Percentiles rank a stretch among this genome's conserved stretches.
These are phyloP conservation scores for Margarornis squamiger DNA, from an alignment of 2,797 vertebrate species.

Conservation along the genomic window DNA sequence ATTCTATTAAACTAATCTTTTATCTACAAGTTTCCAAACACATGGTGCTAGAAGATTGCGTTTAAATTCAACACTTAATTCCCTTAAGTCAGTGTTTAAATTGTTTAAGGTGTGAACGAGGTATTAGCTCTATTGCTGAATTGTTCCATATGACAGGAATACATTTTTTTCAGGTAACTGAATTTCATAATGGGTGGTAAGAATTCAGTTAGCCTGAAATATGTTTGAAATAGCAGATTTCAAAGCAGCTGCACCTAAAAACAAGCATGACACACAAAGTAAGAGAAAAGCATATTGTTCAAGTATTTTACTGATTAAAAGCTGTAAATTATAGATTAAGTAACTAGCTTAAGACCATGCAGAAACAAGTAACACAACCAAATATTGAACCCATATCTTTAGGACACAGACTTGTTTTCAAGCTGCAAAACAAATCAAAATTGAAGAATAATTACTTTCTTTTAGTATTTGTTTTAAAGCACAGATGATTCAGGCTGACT, in stretches of 20 bases:
- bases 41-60: background rate
- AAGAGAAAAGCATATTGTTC: background rate
- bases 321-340: background rate
- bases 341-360: background rate
- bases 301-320: background rate
- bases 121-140: background rate
- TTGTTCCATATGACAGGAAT: background rate
- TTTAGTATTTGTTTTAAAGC: background rate
- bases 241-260: background rate
- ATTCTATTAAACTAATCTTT: background rate
- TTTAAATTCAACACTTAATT: constrained; percentile 25
- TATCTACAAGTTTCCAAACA: constrained; percentile 1
- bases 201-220: background rate
- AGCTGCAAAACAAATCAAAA: background rate
- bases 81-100: background rate
- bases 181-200: background rate
- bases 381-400: background rate
- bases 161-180: background rate
- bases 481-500: background rate
- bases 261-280: background rate
- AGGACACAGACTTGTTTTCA: background rate
- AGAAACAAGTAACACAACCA: background rate
- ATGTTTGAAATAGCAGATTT: background rate
- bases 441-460: background rate
- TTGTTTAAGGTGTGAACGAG: background rate